A percentile compares a stretch with the other conserved stretches of the same genome.
These are phyloP conservation scores for Aramus guarauna DNA, from an alignment of 2,113 vertebrate genomes.

Conservation along the genomic window DNA sequence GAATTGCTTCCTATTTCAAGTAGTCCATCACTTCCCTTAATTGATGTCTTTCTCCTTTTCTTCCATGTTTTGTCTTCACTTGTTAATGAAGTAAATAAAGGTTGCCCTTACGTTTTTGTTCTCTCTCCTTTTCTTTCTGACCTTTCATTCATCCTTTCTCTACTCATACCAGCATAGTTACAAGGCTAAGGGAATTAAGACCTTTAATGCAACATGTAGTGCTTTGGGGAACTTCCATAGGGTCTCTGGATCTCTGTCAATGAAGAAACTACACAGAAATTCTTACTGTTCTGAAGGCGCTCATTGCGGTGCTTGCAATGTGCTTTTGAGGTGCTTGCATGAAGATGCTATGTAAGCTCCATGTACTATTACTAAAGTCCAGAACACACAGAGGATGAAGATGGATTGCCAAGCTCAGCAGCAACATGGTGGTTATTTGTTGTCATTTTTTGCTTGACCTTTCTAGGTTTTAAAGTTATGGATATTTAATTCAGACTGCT, in stretches of 20 bases:
- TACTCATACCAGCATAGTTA: not conserved
- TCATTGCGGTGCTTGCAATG: not conserved
- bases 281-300: not conserved
- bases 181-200: not conserved
- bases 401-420: not conserved
- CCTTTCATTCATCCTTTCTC: not conserved
- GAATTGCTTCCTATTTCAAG: not conserved
- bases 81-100: not conserved
- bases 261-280: not conserved
- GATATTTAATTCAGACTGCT: not conserved
- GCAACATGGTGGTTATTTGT: not conserved
- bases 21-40: not conserved
- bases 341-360: not conserved
- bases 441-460: not conserved
- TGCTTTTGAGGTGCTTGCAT: not conserved
- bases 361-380: not conserved
- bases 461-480: not conserved
- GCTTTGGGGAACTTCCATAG: not conserved
- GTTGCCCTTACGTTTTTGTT: not conserved
- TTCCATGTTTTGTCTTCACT: not conserved
- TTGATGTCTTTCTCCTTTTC: not conserved
- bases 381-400: not conserved
- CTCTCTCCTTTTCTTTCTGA: not conserved
- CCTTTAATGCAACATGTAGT: not conserved
- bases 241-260: not conserved